These are phyloP conservation scores for Podocnemis expansa DNA, from an alignment of 2,113 vertebrate genomes.

Conservation along the genomic window DNA sequence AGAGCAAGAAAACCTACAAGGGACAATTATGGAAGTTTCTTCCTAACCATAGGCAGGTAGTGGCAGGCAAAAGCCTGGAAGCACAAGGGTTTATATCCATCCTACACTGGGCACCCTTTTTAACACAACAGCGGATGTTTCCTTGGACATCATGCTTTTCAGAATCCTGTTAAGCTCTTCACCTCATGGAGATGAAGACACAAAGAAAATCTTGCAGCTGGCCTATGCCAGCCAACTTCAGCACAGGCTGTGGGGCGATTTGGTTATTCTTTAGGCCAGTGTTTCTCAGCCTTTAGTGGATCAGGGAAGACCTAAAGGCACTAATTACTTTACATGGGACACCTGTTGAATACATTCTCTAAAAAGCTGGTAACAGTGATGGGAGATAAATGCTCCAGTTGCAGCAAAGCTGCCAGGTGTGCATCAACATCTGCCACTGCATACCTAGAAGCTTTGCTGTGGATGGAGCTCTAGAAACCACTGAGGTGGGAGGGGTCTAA, in stretches of 20 bases:
- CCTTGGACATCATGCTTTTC: not conserved
- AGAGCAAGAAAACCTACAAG: not conserved
- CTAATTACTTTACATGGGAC: too few species aligned
- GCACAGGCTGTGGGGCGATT: not conserved
- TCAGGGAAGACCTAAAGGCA: too few species aligned
- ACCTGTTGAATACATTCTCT: too few species aligned
- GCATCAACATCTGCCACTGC: too few species aligned
- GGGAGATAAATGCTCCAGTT: too few species aligned
- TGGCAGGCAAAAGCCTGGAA: not conserved
- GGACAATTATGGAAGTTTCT: not conserved
- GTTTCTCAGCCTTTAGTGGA: too few species aligned
- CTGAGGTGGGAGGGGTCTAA: too few species aligned
- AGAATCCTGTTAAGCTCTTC: not conserved
- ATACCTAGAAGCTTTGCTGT: too few species aligned
- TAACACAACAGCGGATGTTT: not conserved
- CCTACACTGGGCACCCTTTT: not conserved
- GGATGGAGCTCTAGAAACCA: too few species aligned
- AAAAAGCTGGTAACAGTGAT: too few species aligned
- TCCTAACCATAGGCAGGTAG: not conserved
- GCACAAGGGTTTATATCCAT: not conserved
- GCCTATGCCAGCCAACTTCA: not conserved
- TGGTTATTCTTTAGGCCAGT: not conserved
- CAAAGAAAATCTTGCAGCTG: not conserved
- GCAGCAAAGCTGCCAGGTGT: too few species aligned
- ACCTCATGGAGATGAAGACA: not conserved